These are phyloP conservation scores for Charina bottae DNA, from an alignment of 2,113 vertebrate genomes.

Conservation along the genomic window DNA sequence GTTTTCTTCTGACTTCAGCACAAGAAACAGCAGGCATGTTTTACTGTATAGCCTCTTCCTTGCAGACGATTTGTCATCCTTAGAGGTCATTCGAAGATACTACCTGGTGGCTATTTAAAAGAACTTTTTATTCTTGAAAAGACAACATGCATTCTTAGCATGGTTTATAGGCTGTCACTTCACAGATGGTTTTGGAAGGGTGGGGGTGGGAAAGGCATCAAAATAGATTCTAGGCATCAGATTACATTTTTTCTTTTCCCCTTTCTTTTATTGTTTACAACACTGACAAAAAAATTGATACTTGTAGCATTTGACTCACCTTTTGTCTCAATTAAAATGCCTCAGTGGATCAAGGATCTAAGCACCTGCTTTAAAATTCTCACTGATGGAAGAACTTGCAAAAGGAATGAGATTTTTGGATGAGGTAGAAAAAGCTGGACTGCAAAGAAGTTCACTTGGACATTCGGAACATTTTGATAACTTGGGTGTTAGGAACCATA, in stretches of 20 bases:
- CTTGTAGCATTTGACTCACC: not conserved
- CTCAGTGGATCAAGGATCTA: not conserved
- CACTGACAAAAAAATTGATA: not conserved
- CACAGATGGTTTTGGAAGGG: not conserved
- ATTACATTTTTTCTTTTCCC: not conserved
- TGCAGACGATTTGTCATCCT: conserved; percentile 13
- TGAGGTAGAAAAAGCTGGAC: not conserved
- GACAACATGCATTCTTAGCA: not conserved
- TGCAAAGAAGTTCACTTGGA: not conserved
- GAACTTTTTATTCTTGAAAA: conserved; percentile 24
- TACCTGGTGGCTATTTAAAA: conserved; percentile 25
- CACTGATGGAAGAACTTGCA: not conserved
- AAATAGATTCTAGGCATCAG: not conserved
- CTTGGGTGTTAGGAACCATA: not conserved
- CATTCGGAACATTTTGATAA: not conserved
- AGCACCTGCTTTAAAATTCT: not conserved
- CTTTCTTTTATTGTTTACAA: not conserved
- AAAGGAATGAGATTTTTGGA: not conserved
- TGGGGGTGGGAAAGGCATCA: not conserved
- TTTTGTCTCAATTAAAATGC: not conserved
- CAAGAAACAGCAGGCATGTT: conserved; percentile 26
- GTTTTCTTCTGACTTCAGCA: conserved; percentile 28
- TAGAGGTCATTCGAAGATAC: not conserved
- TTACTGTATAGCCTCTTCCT: not conserved
- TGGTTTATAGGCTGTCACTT: not conserved